phyloP scores from a whole-genome alignment of 2,113 vertebrate species.

The Pungitius pungitius region DNA sequence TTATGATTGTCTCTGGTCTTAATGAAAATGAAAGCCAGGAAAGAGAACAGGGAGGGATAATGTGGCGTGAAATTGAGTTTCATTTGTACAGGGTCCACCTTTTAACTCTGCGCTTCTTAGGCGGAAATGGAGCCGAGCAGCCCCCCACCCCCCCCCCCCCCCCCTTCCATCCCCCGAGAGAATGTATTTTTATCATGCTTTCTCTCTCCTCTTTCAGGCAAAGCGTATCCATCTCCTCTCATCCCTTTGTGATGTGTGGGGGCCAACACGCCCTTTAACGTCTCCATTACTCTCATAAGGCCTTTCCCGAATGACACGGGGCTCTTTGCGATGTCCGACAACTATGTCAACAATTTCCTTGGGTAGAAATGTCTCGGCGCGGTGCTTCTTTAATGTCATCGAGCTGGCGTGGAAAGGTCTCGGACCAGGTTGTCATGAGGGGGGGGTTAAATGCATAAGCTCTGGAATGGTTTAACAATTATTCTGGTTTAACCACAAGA shows the following conservation, averaged over 20 bases:
- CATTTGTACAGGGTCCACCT: conserved; percentile 95
- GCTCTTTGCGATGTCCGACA: conserved; percentile 67
- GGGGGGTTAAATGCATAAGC: not conserved
- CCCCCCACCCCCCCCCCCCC: conserved; percentile 23
- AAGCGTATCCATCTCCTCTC: conserved; percentile 63
- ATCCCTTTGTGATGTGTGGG: conserved; percentile 73
- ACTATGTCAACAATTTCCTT: conserved; percentile 75
- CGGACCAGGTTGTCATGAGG: conserved; percentile 17
- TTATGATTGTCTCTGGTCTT: conserved; percentile 99
- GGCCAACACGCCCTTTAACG: conserved; percentile 70
- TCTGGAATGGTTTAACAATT: not conserved
- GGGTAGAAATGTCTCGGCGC: conserved; percentile 62
- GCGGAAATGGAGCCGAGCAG: conserved; percentile 83
- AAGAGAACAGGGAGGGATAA: conserved; percentile 99
- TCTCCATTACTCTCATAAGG: conserved; percentile 69
- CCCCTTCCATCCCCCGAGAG: conserved; percentile 42
- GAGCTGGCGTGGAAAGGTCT: conserved; percentile 51
- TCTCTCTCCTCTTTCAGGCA: conserved; percentile 57
- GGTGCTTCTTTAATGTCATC: conserved; percentile 62
- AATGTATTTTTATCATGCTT: conserved; percentile 58
- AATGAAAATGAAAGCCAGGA: conserved; percentile 99
- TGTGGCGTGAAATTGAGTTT: conserved; percentile 99
- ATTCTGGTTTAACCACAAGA: not conserved
- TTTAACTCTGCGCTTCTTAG: conserved; percentile 86
- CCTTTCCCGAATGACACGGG: conserved; percentile 67